A percentile compares a stretch with the other conserved stretches of the same genome.
Conservation (phyloP, 2,113 vertebrate species). For the Plestiodon gilberti region DNA sequence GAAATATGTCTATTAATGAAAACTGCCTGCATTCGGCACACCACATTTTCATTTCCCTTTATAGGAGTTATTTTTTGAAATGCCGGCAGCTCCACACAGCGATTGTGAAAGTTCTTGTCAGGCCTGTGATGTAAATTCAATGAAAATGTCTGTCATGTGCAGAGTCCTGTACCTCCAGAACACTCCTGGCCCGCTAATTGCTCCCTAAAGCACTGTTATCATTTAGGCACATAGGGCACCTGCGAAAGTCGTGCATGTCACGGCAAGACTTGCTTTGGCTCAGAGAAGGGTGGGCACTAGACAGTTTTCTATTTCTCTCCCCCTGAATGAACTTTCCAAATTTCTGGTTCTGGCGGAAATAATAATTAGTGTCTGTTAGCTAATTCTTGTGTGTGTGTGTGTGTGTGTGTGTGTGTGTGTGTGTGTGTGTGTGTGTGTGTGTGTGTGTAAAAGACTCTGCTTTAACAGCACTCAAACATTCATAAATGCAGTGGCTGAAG, state of each 20-base stretch:
- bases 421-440: too few species aligned
- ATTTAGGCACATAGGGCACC: constrained; percentile 71
- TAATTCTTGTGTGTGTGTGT: too few species aligned
- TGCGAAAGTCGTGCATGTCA: constrained; percentile 77
- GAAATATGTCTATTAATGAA: background rate
- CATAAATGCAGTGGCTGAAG: too few species aligned
- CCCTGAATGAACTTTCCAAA: too few species aligned
- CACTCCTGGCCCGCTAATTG: constrained; percentile 74
- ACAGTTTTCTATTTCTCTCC: constrained; percentile 28
- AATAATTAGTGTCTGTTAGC: too few species aligned
- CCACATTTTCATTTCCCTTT: background rate
- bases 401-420: too few species aligned
- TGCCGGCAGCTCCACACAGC: constrained; percentile 65
- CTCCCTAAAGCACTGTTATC: constrained; percentile 61
- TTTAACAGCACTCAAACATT: too few species aligned
- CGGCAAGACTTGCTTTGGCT: constrained; percentile 75
- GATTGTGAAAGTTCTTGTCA: constrained; percentile 74
- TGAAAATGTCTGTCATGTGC: constrained; percentile 77
- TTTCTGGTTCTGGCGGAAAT: background rate
- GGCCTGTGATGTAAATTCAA: constrained; percentile 75
- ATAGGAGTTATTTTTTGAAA: constrained; percentile 78
- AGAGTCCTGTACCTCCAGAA: constrained; percentile 72
- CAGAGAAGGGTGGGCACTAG: constrained; percentile 71
- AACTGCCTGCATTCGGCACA: background rate
- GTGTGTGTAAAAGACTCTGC: too few species aligned